Evolutionary conservation across 1,140 invertebrate genomes (phyloP).

Genomic region (Meloidogyne floridensis): DNA sequence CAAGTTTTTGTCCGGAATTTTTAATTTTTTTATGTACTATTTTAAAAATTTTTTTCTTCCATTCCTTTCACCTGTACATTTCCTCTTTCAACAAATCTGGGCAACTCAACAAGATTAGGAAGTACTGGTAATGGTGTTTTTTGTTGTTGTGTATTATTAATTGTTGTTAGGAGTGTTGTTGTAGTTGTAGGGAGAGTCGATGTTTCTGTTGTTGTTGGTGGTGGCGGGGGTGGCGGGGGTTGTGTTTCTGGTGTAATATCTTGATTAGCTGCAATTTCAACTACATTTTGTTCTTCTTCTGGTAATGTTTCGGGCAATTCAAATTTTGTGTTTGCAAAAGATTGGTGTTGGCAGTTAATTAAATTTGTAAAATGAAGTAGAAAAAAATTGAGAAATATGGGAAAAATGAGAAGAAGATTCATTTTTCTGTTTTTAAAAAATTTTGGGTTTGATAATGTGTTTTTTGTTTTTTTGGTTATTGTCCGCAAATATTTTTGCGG

Average conservation of each 20-base stretch:
- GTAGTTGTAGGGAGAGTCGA: neutral
- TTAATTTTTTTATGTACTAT: too few species aligned
- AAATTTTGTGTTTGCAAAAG: slow-evolving; percentile 55
- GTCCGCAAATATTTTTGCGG: neutral
- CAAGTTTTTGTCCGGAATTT: too few species aligned
- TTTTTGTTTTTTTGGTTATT: too few species aligned
- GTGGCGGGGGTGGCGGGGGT: neutral
- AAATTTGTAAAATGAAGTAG: neutral
- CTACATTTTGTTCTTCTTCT: slow-evolving; percentile 31
- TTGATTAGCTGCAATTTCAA: slow-evolving; percentile 23
- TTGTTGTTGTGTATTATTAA: neutral
- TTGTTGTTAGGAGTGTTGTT: neutral
- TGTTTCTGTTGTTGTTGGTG: neutral
- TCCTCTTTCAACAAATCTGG: slow-evolving; percentile 21
- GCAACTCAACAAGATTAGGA: slow-evolving; percentile 23
- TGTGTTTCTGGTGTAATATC: slow-evolving; percentile 25
- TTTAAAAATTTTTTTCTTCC: too few species aligned
- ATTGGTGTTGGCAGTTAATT: slow-evolving; percentile 30
- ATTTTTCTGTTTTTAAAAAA: neutral
- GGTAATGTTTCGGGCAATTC: slow-evolving; percentile 46
- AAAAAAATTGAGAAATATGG: neutral
- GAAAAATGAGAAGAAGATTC: too few species aligned
- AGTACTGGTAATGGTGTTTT: slow-evolving; percentile 25
- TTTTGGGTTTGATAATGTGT: neutral
- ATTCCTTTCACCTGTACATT: slow-evolving; percentile 17